Base-by-base conservation (phyloP, 1,140 invertebrate genomes). In the Meteorus sp. region DNA sequence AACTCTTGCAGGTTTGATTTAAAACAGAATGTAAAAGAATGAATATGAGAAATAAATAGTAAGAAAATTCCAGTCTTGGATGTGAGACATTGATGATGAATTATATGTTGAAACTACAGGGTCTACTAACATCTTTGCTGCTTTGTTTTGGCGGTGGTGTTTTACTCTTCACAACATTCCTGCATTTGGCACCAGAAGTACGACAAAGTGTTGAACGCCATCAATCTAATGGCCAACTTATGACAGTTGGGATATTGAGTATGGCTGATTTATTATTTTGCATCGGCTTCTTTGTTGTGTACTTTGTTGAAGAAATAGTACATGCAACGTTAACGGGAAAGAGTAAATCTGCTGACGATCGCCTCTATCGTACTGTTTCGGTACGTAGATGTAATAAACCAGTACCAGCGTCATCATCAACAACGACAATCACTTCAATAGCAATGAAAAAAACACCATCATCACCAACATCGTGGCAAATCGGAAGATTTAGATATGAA, bases 71-170 rank as follows among this genome's bases (percentile, higher is more conserved):
- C 8, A 5, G 8, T n/a, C 4, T 15, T 4, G 8, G 11, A 7
- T n/a, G 8, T 15, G 3, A 39, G 29, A 29, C 7, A 48, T 22
- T 3, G 4, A 48, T 4, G 9, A 5, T 41, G 2, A 43, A 6
- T 50, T 27, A 33, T 17, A 8, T 33, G n/a, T 27, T 29, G 25
- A 11, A 1, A 48, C 29, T n/a, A 50, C 47, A 85, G 72, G 75
- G 81, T 55, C 72, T 85, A 0, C 62, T 83, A 35, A 82, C 86
- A 13, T 86, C 85, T 4, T 68, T 88, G 27, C 71, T 91, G 41
- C 81, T 89, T 15, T 91, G 89, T 71, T 90, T 91, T 73, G 89
- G 89, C 8, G 90, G 88, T n/a, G 90, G 91, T 1, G 90, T 93
- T 1, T 81, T 93, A 29, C 73, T 93, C 9, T 89, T 86, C 64